These are phyloP conservation scores for Myotis brandtii DNA, from an alignment of 2,113 vertebrate genomes.

Conservation along the genomic window DNA sequence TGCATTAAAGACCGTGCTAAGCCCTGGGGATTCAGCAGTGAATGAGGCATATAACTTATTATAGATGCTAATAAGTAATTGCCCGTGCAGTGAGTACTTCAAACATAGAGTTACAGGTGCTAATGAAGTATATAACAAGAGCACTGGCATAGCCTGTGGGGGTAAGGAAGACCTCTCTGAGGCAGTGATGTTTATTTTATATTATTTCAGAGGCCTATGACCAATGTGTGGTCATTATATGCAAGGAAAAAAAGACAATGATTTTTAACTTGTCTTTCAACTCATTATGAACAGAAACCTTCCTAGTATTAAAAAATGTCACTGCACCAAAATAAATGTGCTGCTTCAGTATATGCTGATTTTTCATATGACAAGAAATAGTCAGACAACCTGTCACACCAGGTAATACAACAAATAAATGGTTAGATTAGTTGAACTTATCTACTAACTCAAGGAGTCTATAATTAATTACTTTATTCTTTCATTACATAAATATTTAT, in stretches of 20 bases:
- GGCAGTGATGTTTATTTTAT: background rate
- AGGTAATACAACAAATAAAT: constrained; percentile 50
- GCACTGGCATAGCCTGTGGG: fast-evolving
- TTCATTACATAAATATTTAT: constrained; percentile 74
- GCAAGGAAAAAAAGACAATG: background rate
- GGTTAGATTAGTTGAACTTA: constrained; percentile 48
- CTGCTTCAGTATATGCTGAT: background rate
- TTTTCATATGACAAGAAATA: constrained; percentile 42
- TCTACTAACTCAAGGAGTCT: constrained; percentile 41
- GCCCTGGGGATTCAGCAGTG: background rate
- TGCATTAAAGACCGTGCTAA: background rate
- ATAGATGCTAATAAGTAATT: background rate
- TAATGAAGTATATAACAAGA: background rate
- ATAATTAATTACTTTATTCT: constrained; percentile 68
- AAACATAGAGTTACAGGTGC: background rate
- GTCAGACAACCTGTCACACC: constrained; percentile 62
- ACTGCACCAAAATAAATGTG: background rate
- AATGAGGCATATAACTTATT: background rate
- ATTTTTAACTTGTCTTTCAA: background rate
- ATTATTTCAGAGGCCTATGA: background rate
- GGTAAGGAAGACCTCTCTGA: background rate
- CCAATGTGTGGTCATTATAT: background rate
- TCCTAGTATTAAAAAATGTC: background rate
- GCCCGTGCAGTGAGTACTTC: background rate
- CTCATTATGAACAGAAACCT: constrained; percentile 19